phyloP scores from a whole-genome alignment of 2,888 invertebrate species.

The Oxystoma pomonae region DNA sequence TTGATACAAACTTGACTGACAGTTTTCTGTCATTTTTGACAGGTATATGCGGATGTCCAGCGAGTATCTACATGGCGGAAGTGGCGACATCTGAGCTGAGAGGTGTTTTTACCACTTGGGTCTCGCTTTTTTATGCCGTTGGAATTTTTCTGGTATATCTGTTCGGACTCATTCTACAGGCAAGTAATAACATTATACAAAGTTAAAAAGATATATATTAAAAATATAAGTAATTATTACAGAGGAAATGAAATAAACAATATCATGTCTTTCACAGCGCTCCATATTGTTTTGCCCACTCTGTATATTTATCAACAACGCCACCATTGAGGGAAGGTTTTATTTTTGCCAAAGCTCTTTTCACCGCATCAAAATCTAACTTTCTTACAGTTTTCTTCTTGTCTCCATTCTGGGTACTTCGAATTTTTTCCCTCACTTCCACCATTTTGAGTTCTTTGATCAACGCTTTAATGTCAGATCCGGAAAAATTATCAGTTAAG shows the following conservation, averaged over 20 bases:
- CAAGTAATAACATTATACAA: slow-evolving; percentile 33
- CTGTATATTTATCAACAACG: slow-evolving; percentile 52
- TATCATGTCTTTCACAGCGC: neutral
- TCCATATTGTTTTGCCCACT: slow-evolving; percentile 49
- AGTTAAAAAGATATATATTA: neutral
- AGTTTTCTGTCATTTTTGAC: slow-evolving; percentile 27
- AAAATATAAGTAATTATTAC: neutral
- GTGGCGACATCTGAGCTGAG: slow-evolving; percentile 48
- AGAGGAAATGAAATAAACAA: neutral
- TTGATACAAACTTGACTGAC: no score
- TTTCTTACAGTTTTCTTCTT: slow-evolving; percentile 49
- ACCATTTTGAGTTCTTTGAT: slow-evolving; percentile 89
- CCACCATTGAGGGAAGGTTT: slow-evolving; percentile 57
- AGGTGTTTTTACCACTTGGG: slow-evolving; percentile 54
- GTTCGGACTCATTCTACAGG: slow-evolving; percentile 50
- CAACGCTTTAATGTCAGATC: slow-evolving; percentile 80
- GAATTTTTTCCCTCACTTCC: slow-evolving; percentile 57
- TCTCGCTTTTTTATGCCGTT: slow-evolving; percentile 50
- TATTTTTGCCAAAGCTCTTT: slow-evolving; percentile 46
- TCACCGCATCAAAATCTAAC: slow-evolving; percentile 39
- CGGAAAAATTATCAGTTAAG: slow-evolving; percentile 74
- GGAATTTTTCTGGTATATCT: slow-evolving; percentile 54
- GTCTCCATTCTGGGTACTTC: slow-evolving; percentile 24
- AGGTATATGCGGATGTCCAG: slow-evolving; percentile 53
- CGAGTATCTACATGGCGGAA: slow-evolving; percentile 55